Evolutionary conservation across 2,113 vertebrate species (phyloP), one percentile per base, ranked within the genome.

Genomic region (Oreochromis spilurus): DNA sequence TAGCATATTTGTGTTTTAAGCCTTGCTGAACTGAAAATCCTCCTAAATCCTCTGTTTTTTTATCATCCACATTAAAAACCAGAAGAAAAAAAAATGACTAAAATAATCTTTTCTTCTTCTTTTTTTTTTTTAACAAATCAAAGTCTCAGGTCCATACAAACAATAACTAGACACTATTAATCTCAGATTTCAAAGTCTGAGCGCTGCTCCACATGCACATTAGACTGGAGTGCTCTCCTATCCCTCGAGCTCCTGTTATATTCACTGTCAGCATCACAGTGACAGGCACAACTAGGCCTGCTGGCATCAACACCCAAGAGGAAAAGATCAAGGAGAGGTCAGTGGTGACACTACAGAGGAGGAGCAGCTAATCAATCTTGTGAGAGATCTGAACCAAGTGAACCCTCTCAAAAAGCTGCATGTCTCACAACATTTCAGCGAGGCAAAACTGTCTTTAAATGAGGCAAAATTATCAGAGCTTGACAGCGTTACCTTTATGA

Each of bases 401-500:
- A 75, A 16, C 34, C n/a, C n/a, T 31, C n/a, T 78, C 45, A 13
- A 85, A 82, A 82, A n/a, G 34, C 24, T 85, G 17, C 7, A 53
- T 34, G 38, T 81, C 19, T 82, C 14, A 67, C 24, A 36, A 9
- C 29, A 70, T 75, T 14, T 79, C 48, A 26, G 16, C 19, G 29
- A 16, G 21, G 45, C 24, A 34, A 60, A 16, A 29, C 16, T 40
- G 24, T 16, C 26, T 13, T 13, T 48, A 78, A 67, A 67, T 14
- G 65, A 79, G 34, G 60, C 72, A 81, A 70, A 78, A 54, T 24
- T 11, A 50, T 60, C 24, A 54, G 5, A 86, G 82, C 8, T 21
- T 26, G 24, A 72, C 38, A 82, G 75, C 21, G 0, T 96, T 97
- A 99, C 99, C 98, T 99, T 99, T 91, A 98, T 98, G 92, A 99